These are phyloP conservation scores for Pandion haliaetus DNA, from an alignment of 2,113 vertebrate genomes.

Conservation along the genomic window DNA sequence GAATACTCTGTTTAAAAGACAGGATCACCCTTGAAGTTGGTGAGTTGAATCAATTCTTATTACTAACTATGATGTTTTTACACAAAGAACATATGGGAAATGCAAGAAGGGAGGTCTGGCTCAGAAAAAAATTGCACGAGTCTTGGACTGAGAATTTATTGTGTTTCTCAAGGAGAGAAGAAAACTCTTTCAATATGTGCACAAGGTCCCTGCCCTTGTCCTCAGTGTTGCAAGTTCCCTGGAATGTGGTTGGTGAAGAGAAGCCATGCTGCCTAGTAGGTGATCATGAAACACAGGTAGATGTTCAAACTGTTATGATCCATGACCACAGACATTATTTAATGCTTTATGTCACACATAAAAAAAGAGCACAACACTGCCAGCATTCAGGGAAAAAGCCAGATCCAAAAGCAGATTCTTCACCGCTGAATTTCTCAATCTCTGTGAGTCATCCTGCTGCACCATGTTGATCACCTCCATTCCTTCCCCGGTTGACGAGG, in stretches of 20 bases:
- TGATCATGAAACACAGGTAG: conserved; percentile 36
- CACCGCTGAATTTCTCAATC: not conserved
- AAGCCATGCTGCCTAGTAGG: not conserved
- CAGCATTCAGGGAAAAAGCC: conserved; percentile 23
- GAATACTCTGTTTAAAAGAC: not conserved
- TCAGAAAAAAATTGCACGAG: not conserved
- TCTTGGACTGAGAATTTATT: not conserved
- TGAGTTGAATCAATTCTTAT: not conserved
- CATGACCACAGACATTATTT: not conserved
- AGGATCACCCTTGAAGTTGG: not conserved
- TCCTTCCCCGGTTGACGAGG: conserved; percentile 65
- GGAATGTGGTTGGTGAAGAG: not conserved
- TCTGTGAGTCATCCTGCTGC: not conserved
- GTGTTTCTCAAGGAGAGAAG: not conserved
- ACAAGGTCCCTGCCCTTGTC: not conserved
- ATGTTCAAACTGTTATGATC: not conserved
- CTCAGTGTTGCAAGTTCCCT: not conserved
- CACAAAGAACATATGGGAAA: not conserved
- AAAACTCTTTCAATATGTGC: not conserved
- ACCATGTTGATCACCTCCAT: conserved; percentile 68
- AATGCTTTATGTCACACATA: conserved; percentile 21
- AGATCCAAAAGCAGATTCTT: not conserved
- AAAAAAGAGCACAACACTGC: conserved; percentile 34
- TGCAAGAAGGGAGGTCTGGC: not conserved
- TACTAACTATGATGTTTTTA: not conserved